Evolutionary conservation across 53 echinoderm and acorn worm species (phyloP), one percentile per base, ranked within the genome.

Genomic region (Echinometra lucunter): DNA sequence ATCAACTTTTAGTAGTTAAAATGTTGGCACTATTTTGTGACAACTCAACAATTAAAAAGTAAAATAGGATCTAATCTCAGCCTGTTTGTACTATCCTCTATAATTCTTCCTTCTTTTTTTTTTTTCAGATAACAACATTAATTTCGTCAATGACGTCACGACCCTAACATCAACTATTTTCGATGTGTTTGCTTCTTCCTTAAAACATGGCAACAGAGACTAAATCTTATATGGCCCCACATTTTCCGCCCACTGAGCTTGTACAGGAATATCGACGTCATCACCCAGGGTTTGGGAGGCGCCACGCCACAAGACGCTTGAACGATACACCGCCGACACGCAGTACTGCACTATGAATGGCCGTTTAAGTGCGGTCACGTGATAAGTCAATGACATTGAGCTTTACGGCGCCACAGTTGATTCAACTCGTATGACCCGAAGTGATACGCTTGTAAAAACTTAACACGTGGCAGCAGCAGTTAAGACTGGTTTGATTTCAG

Each of bases 401-500:
- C 17, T 4, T 40, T 78, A 38, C 42, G 42, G 78, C 78, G 78
- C 78, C 78, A 78, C 78, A 42, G 78, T 78, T 78, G 78, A 78
- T 78, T 78, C 42, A 19, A 78, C 42, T 78, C 78, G 23, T 78
- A 38, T 42, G 78, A 78, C 40, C 78, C 9, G 42, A 18, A 78
- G 78, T 78, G 78, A 78, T 78, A 42, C 15, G 78, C 78, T 78
- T 78, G 38, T 78, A 38, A 78, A 78, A 78, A 78, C 42, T 40
- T 11, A 42, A 2, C 78, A 78, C 23, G 23, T 42, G 78, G 18
- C 12, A 19, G 42, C 78, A 7, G 38, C 1, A 23, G 42, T 21
- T 78, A 38, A 78, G 42, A 38, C 38, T 42, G 19, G 19, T 38
- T 78, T 2, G 78, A 19, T 78, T 78, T 23, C 78, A 78, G 19